Evolutionary conservation across 2,113 vertebrate genomes (phyloP), one percentile per base, ranked within the genome.

Genomic region (Neotoma lepida): DNA sequence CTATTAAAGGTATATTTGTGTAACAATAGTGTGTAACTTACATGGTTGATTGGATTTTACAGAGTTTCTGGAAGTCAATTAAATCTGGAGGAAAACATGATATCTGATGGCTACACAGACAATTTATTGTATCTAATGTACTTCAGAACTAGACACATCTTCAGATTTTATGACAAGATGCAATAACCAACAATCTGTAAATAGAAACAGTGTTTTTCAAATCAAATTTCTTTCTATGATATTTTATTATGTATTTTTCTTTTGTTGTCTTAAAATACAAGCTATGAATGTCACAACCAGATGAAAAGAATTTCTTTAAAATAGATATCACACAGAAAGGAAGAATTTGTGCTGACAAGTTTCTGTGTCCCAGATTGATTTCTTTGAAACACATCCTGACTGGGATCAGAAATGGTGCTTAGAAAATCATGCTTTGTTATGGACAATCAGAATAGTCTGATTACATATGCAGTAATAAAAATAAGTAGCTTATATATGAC

Each of bases 161-260:
- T 91, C 30, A 51, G 71, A 61, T 63, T 94, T 87, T 91, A 77
- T 77, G 90, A 93, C 58, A 90, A 90, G 73, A 91, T 49, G 41
- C n/a, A 91, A 89, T 84, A 56, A 84, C 35, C 88, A 88, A 88
- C 70, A 70, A 94, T 89, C 78, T 96, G 85, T 88, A 86, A 95
- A 58, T 54, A 87, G 74, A 93, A 88, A 71, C 39, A 18, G 15
- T 46, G 39, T 81, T 66, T 91, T 92, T 89, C 88, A 94, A 94
- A 89, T 84, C 44, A 71, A 84, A 61, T 70, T 91, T 89, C 89
- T 70, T 91, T 89, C 89, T 46, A 70, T 56, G 28, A 88, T 78
- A 39, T 8, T 66, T 96, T 90, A 81, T 46, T 68, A 12, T 87
- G 41, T 41, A 54, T 71, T 26, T 86, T 77, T 84, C 12, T 18